A percentile compares a stretch with the other conserved stretches of the same genome.
Evolutionary conservation across 1,140 invertebrate genomes (phyloP).

Genomic region (Periplaneta americana): DNA sequence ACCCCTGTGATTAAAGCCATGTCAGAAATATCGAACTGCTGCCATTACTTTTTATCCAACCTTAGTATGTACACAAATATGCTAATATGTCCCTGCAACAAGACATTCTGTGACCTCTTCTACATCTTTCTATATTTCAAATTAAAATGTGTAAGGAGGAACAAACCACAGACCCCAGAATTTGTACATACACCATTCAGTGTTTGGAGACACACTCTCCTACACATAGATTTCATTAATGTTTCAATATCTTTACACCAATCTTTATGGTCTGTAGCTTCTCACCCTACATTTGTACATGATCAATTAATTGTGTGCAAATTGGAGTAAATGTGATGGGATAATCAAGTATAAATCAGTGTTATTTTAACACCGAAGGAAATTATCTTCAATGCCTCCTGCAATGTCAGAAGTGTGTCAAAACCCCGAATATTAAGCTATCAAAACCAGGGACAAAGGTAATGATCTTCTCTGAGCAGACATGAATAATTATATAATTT

Average conservation of each 20-base stretch:
- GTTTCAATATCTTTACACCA: neutral
- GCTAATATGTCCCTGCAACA: neutral
- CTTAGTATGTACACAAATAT: neutral
- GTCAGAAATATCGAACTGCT: no score
- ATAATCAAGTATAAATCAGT: neutral
- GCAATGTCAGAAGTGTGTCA: neutral
- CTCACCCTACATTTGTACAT: neutral
- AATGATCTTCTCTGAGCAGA: no score
- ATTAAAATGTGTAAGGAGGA: no score
- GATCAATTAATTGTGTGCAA: neutral
- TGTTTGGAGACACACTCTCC: neutral
- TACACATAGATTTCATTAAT: neutral
- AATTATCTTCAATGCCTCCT: neutral
- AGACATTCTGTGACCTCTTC: neutral
- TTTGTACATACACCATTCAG: neutral
- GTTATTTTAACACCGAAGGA: neutral
- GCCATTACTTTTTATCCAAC: no score
- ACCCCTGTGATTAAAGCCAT: no score
- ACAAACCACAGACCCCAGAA: neutral
- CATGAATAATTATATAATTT: neutral
- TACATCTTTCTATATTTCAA: neutral
- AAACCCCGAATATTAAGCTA: neutral
- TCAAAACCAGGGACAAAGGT: neutral
- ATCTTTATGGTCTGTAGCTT: neutral
- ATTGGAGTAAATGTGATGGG: neutral